A percentile compares a stretch with the other conserved stretches of the same genome.
Conservation (phyloP, 2,113 vertebrate genomes). For the Sisor rabdophorus region DNA sequence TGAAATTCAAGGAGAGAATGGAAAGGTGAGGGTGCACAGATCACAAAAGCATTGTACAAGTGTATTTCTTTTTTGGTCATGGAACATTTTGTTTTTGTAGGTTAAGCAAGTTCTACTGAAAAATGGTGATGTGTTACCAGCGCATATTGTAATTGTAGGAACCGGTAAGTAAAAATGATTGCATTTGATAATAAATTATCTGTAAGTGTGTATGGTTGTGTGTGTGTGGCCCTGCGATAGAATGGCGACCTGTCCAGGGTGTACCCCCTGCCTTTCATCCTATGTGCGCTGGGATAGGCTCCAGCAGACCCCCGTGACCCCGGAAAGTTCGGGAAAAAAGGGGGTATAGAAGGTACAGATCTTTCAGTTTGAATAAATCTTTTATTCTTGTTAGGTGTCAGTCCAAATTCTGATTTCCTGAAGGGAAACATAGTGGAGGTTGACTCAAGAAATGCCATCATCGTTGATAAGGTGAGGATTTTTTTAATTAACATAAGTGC, state of each 20-base stretch:
- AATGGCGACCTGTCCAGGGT: too few relatives aligned
- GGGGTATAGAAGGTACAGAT: too few relatives aligned
- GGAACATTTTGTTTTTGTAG: conserved; percentile 57
- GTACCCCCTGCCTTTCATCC: too few relatives aligned
- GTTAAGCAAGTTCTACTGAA: conserved; percentile 72
- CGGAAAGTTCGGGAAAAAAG: too few relatives aligned
- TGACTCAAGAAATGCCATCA: conserved; percentile 67
- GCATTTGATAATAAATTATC: not conserved
- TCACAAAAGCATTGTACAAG: not conserved
- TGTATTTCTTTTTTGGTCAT: not conserved
- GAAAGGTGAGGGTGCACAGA: conserved; percentile 64
- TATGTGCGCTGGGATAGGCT: too few relatives aligned
- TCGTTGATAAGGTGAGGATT: conserved; percentile 77
- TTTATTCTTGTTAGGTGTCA: conserved; percentile 64
- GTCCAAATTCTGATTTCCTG: conserved; percentile 74
- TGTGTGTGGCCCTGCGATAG: too few relatives aligned
- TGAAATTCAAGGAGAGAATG: conserved; percentile 73
- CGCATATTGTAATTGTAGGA: conserved; percentile 77
- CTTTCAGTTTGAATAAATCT: not conserved
- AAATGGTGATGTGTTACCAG: conserved; percentile 67
- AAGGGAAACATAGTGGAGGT: conserved; percentile 65
- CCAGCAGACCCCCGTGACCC: too few relatives aligned
- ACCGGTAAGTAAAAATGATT: conserved; percentile 66
- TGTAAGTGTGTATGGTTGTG: too few relatives aligned
- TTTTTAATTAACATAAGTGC: not conserved